phyloP scores from a whole-genome alignment of 2,888 invertebrate species.

The Tipula unca region DNA sequence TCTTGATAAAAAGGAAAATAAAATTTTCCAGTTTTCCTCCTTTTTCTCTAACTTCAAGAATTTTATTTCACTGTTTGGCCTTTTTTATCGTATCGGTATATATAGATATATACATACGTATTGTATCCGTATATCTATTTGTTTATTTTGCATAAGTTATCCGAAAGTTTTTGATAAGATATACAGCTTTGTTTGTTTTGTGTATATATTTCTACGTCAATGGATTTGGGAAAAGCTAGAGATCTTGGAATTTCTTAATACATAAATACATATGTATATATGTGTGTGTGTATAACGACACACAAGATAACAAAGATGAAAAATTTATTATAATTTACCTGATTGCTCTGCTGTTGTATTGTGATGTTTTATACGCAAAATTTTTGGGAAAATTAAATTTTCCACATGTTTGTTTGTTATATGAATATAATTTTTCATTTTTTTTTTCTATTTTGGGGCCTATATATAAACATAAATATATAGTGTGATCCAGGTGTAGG shows the following conservation, averaged over 20 bases:
- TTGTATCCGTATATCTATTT: background rate
- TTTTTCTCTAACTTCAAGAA: background rate
- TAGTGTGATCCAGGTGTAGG: constrained; percentile 90
- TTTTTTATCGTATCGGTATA: background rate
- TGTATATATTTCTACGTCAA: background rate
- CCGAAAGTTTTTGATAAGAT: background rate
- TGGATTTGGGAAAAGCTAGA: background rate
- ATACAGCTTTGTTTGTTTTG: background rate
- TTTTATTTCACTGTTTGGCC: background rate
- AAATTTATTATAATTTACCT: background rate
- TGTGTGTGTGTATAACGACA: no score
- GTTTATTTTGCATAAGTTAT: background rate
- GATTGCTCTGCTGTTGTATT: background rate
- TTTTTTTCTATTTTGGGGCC: background rate
- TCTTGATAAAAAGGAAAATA: background rate
- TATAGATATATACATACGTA: background rate
- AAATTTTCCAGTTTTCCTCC: background rate
- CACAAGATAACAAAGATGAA: background rate
- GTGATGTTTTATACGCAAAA: background rate
- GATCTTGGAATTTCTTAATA: background rate
- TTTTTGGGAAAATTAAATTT: background rate
- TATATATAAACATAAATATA: constrained; percentile 31
- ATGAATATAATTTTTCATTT: background rate
- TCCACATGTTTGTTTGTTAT: background rate
- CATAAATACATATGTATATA: no score